Evolutionary conservation across 2,888 invertebrate species (phyloP), one percentile per base, ranked within the genome.

Genomic region (Drosophila kokeensis): DNA sequence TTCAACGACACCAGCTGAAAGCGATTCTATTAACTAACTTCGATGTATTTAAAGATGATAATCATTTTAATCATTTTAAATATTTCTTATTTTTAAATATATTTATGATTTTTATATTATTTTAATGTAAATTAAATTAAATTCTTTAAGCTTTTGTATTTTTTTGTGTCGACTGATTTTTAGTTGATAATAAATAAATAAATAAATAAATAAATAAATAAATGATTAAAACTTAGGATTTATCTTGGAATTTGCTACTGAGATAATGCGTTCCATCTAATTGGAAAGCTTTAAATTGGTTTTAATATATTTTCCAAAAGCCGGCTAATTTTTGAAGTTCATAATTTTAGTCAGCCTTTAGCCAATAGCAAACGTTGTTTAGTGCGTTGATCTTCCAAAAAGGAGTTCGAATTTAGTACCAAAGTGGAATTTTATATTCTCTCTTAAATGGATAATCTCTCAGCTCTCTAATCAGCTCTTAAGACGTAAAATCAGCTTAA

Each of bases 1-100:
- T 18, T 11, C 30, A 75, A 70, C 66, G 42, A 64, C 74, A 77
- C 29, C 32, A 75, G 78, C 71, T 68, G 50, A 64, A 75, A 54
- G 65, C 30, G n/a, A 4, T 2, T 1, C 15, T 40, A 34, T 21
- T 18, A 18, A n/a, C 15, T 18, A 18, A 50, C n/a, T 32, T 15
- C 1, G 7, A n/a, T 6, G 10, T 4, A 0, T 0, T 30, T 3
- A 10, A 32, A 10, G 10, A 32, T 10, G 32, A n/a, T n/a, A n/a
- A n/a, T n/a, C n/a, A n/a, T n/a, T n/a, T n/a, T n/a, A n/a, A n/a
- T n/a, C n/a, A n/a, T n/a, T n/a, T n/a, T n/a, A n/a, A n/a, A n/a
- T n/a, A n/a, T n/a, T n/a, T n/a, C n/a, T n/a, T n/a, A n/a, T n/a
- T n/a, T n/a, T n/a, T n/a, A n/a, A n/a, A n/a, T n/a, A n/a, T n/a